Evolutionary conservation across 2,797 vertebrate genomes (phyloP).

Genomic region (Rachycentron canadum): DNA sequence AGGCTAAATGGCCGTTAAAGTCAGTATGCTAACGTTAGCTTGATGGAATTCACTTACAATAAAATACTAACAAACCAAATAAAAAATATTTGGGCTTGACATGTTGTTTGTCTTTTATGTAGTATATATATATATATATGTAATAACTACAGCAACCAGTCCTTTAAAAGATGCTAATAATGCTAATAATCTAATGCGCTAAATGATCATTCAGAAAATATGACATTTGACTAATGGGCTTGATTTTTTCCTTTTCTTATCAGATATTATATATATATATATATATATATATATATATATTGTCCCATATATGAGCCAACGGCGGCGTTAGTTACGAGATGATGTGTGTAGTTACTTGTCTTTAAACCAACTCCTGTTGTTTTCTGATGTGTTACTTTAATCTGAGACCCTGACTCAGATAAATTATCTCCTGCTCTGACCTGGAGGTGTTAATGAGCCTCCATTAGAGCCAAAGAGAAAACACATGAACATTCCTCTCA

Average conservation of each 20-base stretch:
- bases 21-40: background rate
- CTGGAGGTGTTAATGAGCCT: constrained; percentile 52
- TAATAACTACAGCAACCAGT: no score
- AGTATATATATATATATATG: background rate
- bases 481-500: constrained; percentile 45
- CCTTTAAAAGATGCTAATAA: background rate
- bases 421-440: constrained; percentile 1
- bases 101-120: background rate
- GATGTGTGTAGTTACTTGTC: background rate
- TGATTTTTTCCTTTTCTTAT: no score
- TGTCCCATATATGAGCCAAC: background rate
- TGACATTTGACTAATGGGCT: no score
- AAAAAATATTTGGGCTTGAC: background rate
- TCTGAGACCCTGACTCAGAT: background rate
- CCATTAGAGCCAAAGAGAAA: constrained; percentile 56
- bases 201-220: background rate
- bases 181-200: background rate
- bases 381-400: constrained; percentile 13
- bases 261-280: no score
- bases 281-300: no score
- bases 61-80: background rate
- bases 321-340: no score
- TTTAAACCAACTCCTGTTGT: background rate
- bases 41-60: no score
- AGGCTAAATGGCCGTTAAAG: no score